A percentile compares a stretch with the other conserved stretches of the same genome.
These are phyloP conservation scores for Megalopta genalis DNA, from an alignment of 1,140 invertebrate genomes.

Conservation along the genomic window DNA sequence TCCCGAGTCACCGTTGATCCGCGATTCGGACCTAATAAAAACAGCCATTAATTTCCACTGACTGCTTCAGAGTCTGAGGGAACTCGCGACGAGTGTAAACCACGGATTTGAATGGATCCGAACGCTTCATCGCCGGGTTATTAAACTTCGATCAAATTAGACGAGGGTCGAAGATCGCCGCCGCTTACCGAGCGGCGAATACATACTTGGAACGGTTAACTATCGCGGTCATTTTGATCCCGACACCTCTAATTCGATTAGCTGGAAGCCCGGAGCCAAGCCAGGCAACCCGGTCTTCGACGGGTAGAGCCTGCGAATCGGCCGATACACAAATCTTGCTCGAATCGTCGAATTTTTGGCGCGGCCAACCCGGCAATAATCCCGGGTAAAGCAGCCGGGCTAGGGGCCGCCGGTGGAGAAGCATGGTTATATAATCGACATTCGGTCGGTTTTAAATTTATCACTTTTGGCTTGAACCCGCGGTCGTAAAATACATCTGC, in stretches of 20 bases:
- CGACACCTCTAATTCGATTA: slow-evolving; percentile 49
- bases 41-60: too few relatives aligned
- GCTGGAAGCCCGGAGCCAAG: not conserved
- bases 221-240: slow-evolving; percentile 30
- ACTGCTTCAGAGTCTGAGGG: too few relatives aligned
- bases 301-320: too few relatives aligned
- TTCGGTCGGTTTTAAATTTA: slow-evolving; percentile 38
- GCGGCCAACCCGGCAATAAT: not conserved
- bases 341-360: slow-evolving; percentile 7
- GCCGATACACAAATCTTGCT: not conserved
- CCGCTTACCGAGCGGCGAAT: too few relatives aligned
- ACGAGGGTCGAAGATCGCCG: too few relatives aligned
- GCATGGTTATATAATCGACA: slow-evolving; percentile 31
- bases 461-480: slow-evolving; percentile 38
- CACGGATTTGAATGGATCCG: too few relatives aligned
- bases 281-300: not conserved
- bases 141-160: too few relatives aligned
- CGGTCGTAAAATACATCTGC: slow-evolving; percentile 41
- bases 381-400: too few relatives aligned
- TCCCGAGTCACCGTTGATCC: too few relatives aligned
- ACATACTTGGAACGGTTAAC: not conserved
- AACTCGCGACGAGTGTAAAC: too few relatives aligned
- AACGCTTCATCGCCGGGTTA: too few relatives aligned
- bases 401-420: not conserved
- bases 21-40: too few relatives aligned